Percentiles rank a stretch among this genome's conserved stretches.
Evolutionary conservation across 1,140 invertebrate species (phyloP).

Genomic region (Mactra quadrangularis): DNA sequence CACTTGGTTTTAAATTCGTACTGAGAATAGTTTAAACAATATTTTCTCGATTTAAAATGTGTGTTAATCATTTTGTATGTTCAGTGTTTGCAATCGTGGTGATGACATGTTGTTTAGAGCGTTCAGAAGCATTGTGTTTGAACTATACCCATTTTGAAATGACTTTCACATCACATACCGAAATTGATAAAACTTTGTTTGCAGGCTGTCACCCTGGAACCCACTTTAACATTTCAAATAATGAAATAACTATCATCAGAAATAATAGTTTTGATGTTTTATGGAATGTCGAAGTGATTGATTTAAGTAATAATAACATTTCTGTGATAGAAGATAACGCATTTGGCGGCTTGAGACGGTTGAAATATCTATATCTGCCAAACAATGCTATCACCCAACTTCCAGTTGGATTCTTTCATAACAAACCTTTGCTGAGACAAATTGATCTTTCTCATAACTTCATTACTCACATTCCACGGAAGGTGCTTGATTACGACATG

Average conservation of each 20-base stretch:
- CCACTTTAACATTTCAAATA: conserved; percentile 18
- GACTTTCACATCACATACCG: not conserved
- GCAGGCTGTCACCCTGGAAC: not conserved
- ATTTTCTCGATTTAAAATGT: no score
- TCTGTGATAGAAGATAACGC: not conserved
- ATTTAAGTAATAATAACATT: conserved; percentile 38
- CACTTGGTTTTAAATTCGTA: no score
- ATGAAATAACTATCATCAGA: not conserved
- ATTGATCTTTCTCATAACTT: conserved; percentile 52
- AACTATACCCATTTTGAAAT: not conserved
- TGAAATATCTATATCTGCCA: conserved; percentile 14
- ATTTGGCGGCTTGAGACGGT: not conserved
- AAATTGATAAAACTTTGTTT: not conserved
- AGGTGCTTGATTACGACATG: conserved; percentile 34
- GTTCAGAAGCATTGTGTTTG: not conserved
- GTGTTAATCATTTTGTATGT: no score
- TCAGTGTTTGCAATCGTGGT: no score
- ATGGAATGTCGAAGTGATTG: conserved; percentile 1
- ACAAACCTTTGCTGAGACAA: not conserved
- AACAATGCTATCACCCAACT: conserved; percentile 11
- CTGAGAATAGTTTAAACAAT: no score
- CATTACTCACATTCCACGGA: conserved; percentile 12
- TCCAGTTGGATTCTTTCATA: conserved; percentile 31
- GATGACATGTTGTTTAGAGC: no score
- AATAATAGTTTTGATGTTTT: conserved; percentile 5